Evolutionary conservation across 1,140 invertebrate species (phyloP).

Genomic region (Aporrectodea caliginosa): DNA sequence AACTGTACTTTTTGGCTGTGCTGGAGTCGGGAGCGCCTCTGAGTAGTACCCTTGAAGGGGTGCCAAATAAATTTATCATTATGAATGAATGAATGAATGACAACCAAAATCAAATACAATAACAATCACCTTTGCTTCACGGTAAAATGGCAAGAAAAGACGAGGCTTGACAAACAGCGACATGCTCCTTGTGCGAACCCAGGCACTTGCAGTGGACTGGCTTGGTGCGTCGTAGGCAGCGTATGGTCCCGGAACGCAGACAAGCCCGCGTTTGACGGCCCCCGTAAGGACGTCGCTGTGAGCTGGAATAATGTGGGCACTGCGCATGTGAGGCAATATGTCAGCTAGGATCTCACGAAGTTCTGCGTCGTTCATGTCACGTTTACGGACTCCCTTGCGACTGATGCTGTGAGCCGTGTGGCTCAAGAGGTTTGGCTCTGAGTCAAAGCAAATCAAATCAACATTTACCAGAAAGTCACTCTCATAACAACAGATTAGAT

Average conservation of each 20-base stretch:
- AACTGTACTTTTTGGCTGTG: too few relatives aligned
- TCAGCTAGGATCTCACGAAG: constrained; percentile 79
- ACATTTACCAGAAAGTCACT: too few relatives aligned
- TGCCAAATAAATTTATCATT: too few relatives aligned
- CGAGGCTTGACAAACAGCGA: constrained; percentile 79
- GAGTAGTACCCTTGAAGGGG: too few relatives aligned
- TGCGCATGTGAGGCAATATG: constrained; percentile 73
- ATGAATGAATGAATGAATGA: too few relatives aligned
- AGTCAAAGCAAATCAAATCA: constrained; percentile 39
- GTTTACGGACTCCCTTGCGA: constrained; percentile 76
- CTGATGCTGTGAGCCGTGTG: constrained; percentile 86
- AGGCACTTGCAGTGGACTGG: constrained; percentile 71
- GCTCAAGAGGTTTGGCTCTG: constrained; percentile 84
- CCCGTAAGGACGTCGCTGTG: constrained; percentile 75
- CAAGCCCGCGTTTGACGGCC: constrained; percentile 74
- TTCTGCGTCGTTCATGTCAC: constrained; percentile 80
- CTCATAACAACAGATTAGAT: too few relatives aligned
- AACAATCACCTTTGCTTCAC: constrained; percentile 75
- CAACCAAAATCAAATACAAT: too few relatives aligned
- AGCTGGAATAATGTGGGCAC: constrained; percentile 82
- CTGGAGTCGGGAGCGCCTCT: too few relatives aligned
- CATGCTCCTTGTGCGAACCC: constrained; percentile 75
- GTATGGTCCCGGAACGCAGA: constrained; percentile 75
- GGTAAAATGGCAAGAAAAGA: constrained; percentile 87
- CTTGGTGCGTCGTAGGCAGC: constrained; percentile 73